A percentile compares a stretch with the other conserved stretches of the same genome.
These are phyloP conservation scores for Drosophila quadrilineata DNA, from an alignment of 1,140 invertebrate genomes.

Conservation along the genomic window DNA sequence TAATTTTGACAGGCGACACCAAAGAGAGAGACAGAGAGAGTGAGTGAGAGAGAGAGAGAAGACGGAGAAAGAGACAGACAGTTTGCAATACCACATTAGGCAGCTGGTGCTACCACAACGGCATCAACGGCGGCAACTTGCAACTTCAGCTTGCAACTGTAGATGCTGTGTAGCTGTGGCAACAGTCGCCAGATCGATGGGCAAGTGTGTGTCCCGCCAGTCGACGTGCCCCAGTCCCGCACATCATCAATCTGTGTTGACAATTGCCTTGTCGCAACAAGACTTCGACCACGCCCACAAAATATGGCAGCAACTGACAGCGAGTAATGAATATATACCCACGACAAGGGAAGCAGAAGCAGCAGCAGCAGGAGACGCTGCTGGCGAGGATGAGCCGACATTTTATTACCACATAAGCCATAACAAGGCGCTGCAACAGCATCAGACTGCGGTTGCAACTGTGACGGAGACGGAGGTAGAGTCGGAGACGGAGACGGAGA, in stretches of 20 bases:
- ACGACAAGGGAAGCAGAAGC: constrained; percentile 6
- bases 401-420: constrained; percentile 66
- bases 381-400: constrained; percentile 29
- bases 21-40: background rate
- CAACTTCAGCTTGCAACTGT: no score
- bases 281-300: constrained; percentile 76
- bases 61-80: background rate
- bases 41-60: background rate
- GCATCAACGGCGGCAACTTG: no score
- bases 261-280: constrained; percentile 68
- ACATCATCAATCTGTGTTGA: constrained; percentile 79
- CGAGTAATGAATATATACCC: constrained; percentile 78
- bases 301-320: constrained; percentile 78
- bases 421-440: constrained; percentile 13
- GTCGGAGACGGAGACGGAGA: background rate
- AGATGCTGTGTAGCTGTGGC: background rate
- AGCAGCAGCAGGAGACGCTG: constrained; percentile 4
- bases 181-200: constrained; percentile 58
- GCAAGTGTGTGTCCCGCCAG: constrained; percentile 78
- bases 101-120: no score
- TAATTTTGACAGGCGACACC: constrained; percentile 31
- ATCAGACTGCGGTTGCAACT: no score
- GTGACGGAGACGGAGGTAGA: background rate
- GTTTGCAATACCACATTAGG: constrained; percentile 16
- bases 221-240: constrained; percentile 31